Base-by-base conservation (phyloP, 2,113 vertebrate species). In the Brevimyrus niger region DNA sequence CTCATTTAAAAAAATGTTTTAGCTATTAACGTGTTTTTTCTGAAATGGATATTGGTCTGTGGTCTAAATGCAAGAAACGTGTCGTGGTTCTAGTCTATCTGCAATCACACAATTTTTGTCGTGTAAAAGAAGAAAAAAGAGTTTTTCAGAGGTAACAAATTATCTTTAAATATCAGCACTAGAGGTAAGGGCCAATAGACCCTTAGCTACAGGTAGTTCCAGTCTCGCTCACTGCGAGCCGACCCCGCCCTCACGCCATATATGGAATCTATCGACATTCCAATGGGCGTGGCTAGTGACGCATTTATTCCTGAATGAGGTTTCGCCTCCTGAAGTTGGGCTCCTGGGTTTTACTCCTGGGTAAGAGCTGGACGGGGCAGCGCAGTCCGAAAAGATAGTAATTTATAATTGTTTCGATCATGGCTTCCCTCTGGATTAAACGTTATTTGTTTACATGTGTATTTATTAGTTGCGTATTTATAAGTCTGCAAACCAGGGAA, bases 301-400 rank as follows among this genome's bases (percentile, higher is more conserved):
- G 93, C 94, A 93, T 92, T 93, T 93, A 93, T 94, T 94, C 93
- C 90, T 96, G 90, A 95, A 96, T 96, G 96, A 61, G 88, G 31
- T 31, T 83, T 87, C 35, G 58, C 92, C 89, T 90, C 85, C 65
- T 42, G 87, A 87, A 89, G 82, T 85, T 90, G 84, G 53, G 90
- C 90, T 91, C 90, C 88, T 58, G 92, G 31, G 31, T n/a, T 73
- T 80, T 80, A 80, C 31, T 80, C 27, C 73, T 38, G 73, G 38
- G 19, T 46, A 21, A 84, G 44, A 47, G 44, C 21, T 84, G 42
- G 82, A 84, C 21, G 42, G 42, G 82, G 42, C 17, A 44, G 21
- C 19, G 10, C 82, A 13, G 44, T 44, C 38, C 38, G 47, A 44
- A 84, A 46, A 8, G 6, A 47, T 13, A 47, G 15, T 47, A 23